Evolutionary conservation across 2,797 vertebrate genomes (phyloP), one percentile per base, ranked within the genome.

Genomic region (Muscicapa striata): DNA sequence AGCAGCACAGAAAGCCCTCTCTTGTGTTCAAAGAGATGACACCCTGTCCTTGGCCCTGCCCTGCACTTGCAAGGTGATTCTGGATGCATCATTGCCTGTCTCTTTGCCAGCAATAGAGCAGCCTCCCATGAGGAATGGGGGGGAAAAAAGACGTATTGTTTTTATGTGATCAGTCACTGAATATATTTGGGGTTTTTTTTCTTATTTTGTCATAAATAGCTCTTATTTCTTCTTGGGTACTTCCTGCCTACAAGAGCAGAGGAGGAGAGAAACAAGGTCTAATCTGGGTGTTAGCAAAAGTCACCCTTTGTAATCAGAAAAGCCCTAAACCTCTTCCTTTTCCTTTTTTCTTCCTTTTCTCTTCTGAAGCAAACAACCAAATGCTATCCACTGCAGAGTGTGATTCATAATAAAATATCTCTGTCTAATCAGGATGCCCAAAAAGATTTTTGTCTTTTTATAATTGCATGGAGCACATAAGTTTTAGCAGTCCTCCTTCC

Each of bases 361-460:
- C 13, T 77, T 91, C 69, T 69, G 84, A 94, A 88, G 70, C 41
- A 93, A 91, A 79, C 58, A 84, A 94, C 84, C 52, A 88, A 93
- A 82, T 0, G 0, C 10, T 79, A 90, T 66, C 80, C 85, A 76
- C 26, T 0, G 0, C 40, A 70, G 77, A 94, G 23, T 79, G 74
- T 45, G 74, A 90, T 90, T 91, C 83, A 91, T 90, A 78, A 67
- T 72, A 59, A 94, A 90, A 90, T 84, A 70, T 67, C 76, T 59
- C 75, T 67, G 29, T 66, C 64, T 87, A 87, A 93, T 93, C 90
- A 95, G 45, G 34, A 76, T 11, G 29, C 63, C 34, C 41, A 5
- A 62, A 69, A 86, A 93, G 69, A 91, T 73, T 88, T 91, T 86
- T 84, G 15, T 80, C n/a, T 55, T 87, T 46, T 46, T 86, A 36